Percentiles rank a stretch among this genome's conserved stretches.
These are phyloP conservation scores for Podarcis lilfordi DNA, from an alignment of 2,797 vertebrate genomes.

Conservation along the genomic window DNA sequence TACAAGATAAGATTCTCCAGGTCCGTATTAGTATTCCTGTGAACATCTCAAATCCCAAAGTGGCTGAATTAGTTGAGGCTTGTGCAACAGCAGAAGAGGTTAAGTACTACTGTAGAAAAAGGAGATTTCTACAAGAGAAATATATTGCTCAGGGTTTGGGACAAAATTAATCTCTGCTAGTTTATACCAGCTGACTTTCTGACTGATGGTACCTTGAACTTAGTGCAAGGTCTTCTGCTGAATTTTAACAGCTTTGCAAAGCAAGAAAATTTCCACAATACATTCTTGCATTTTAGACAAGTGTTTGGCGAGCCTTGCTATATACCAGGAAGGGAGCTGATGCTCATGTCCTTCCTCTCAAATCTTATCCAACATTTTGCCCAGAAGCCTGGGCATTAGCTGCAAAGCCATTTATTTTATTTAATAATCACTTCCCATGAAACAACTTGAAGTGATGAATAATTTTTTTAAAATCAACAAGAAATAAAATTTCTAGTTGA, in stretches of 20 bases:
- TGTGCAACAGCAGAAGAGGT: constrained; percentile 7
- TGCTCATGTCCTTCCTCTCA: not conserved
- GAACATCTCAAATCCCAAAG: constrained; percentile 3
- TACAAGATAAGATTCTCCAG: not conserved
- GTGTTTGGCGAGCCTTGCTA: not conserved
- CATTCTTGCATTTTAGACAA: not conserved
- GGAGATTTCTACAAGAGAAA: constrained; percentile 7
- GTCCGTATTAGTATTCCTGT: not conserved
- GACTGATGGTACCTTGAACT: constrained; percentile 16
- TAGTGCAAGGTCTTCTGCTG: not conserved
- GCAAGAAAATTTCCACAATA: not conserved
- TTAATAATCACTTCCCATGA: too few species aligned
- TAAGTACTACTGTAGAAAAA: constrained; percentile 11
- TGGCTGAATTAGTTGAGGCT: not conserved
- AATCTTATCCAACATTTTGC: not conserved
- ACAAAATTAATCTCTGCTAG: constrained; percentile 25
- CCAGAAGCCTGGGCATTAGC: not conserved
- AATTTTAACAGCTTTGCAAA: constrained; percentile 10
- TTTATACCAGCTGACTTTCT: constrained; percentile 10
- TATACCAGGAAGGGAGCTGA: too few species aligned
- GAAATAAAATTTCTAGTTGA: too few species aligned
- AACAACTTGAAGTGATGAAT: too few species aligned
- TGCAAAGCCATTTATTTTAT: not conserved
- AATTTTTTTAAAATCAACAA: too few species aligned
- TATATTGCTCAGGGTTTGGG: constrained; percentile 13